Evolutionary conservation across 2,113 vertebrate genomes (phyloP).

Genomic region (Columba livia): DNA sequence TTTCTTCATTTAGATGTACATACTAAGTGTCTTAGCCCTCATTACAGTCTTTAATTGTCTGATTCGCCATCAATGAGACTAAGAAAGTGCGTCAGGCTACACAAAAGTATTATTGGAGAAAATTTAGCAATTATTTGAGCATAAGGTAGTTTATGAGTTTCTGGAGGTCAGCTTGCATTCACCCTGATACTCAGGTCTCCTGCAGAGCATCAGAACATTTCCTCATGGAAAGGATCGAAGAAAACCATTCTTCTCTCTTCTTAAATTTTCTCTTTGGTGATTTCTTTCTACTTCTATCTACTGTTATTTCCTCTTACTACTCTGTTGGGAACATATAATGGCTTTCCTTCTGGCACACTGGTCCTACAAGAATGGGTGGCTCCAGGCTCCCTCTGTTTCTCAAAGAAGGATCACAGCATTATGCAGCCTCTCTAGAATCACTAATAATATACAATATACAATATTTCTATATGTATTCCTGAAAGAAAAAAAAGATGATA

Average conservation of each 20-base stretch:
- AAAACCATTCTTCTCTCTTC: neutral
- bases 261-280: neutral
- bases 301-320: neutral
- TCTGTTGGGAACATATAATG: neutral
- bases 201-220: neutral
- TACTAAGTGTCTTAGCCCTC: neutral
- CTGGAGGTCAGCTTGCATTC: neutral
- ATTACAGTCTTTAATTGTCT: neutral
- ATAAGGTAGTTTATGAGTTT: neutral
- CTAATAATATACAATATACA: neutral
- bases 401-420: neutral
- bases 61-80: neutral
- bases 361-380: neutral
- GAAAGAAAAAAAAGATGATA: neutral
- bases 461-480: neutral
- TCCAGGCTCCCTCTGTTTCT: neutral
- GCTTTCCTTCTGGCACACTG: neutral
- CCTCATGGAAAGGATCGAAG: neutral
- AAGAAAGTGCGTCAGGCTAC: neutral
- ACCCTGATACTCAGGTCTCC: neutral
- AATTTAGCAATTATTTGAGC: neutral
- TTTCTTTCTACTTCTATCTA: neutral
- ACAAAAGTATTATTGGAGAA: accelerated
- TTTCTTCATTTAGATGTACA: neutral
- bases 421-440: neutral